These are phyloP conservation scores for Recurvirostra avosetta DNA, from an alignment of 2,113 vertebrate genomes.

Conservation along the genomic window DNA sequence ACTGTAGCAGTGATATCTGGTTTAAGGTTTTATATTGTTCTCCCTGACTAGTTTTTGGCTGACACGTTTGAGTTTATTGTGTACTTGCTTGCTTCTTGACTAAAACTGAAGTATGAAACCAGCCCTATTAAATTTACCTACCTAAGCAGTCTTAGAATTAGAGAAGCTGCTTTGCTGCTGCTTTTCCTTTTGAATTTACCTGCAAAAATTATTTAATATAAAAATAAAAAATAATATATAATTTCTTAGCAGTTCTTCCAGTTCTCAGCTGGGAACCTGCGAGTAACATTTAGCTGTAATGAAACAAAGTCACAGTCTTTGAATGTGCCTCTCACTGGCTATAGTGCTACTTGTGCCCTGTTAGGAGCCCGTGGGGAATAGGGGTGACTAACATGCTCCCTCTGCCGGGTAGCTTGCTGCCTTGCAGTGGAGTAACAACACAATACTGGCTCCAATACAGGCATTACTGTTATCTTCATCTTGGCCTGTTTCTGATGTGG, in stretches of 20 bases:
- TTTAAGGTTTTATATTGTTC: neutral
- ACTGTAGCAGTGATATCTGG: neutral
- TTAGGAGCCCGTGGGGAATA: neutral
- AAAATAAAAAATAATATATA: neutral
- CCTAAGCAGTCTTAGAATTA: neutral
- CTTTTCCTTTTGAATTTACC: neutral
- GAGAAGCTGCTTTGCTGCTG: neutral
- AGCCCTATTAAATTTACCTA: neutral
- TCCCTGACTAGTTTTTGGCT: neutral
- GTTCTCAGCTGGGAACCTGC: neutral
- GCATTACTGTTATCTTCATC: neutral
- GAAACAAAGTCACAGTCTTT: neutral
- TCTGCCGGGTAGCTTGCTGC: neutral
- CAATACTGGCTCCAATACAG: neutral
- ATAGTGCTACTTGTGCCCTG: rapidly evolving
- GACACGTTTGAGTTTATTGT: neutral
- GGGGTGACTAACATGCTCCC: neutral
- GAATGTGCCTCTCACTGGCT: neutral
- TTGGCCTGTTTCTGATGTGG: neutral
- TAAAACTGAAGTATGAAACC: neutral
- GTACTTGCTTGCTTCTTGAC: neutral
- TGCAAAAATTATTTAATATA: neutral
- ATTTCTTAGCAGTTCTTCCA: neutral
- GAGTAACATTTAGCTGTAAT: neutral
- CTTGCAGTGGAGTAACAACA: neutral